Evolutionary conservation across 35 echinoderm and acorn worm genomes (phyloP), one percentile per base, ranked within the genome.

Genomic region (Strongylocentrotus purpuratus): DNA sequence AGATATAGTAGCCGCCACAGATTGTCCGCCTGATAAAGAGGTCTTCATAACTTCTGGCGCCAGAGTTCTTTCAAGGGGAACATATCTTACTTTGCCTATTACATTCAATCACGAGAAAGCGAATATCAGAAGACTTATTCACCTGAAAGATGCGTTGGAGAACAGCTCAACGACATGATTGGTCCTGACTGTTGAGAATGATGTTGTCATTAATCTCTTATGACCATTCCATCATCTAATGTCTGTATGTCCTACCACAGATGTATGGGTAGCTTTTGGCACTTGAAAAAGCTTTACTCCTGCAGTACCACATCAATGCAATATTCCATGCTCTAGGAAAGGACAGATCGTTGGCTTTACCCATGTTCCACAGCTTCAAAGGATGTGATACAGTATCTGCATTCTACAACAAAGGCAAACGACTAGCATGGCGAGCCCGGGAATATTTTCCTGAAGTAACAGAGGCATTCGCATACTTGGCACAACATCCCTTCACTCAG

Each of bases 391-490:
- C 95, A 85, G 94, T 87, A 14, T 97, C 94, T 4, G 46, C 61
- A 15, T 97, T 97, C 61, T 13, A 20, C 9, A 88, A 93, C 12
- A 94, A 65, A 61, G 92, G 93, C 5, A 94, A 97, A 47, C 94
- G 96, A 46, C 46, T 92, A 1, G 46, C 90, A 9, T 97, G 97
- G 97, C 32, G 65, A 41, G 92, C 86, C 33, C 96, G 97, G 97
- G 61, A 95, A 61, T 31, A 14, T 5, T 96, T 48, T 55, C 45
- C 33, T 15, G 94, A 92, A 10, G 93, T 96, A 45, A 97, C 95
- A 89, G 47, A 96, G 14, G 97, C 95, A 18, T 94, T 97, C 32
- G 15, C 7, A 28, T 86, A 31, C 85, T 5, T 86, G 4, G 85
- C 22, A 41, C 4, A 46, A 9, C 31, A 85, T 94, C 15, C 93